Conservation (phyloP, 2,888 invertebrate genomes). For the Bugulina stolonifera region DNA sequence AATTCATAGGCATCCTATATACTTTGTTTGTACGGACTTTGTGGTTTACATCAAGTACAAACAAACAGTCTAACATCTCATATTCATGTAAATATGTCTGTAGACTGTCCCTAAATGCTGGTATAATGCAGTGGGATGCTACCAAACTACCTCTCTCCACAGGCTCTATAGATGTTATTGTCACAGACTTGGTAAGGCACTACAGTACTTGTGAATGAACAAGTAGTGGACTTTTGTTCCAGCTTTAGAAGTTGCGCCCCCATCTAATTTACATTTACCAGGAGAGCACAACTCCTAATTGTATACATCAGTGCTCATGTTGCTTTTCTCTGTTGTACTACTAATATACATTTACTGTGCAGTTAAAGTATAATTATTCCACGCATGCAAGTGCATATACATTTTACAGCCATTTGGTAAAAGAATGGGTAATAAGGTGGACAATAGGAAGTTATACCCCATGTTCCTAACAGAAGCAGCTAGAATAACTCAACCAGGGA, state of each 20-base stretch:
- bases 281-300: too few species aligned
- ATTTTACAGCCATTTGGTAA: slow-evolving; percentile 62
- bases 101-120: slow-evolving; percentile 40
- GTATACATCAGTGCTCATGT: too few species aligned
- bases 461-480: slow-evolving; percentile 56
- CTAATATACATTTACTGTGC: too few species aligned
- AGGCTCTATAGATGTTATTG: slow-evolving; percentile 57
- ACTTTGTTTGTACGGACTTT: too few species aligned
- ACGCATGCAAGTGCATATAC: too few species aligned
- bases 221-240: not conserved
- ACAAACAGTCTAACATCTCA: too few species aligned
- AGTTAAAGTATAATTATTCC: too few species aligned
- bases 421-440: slow-evolving; percentile 55
- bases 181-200: slow-evolving; percentile 58
- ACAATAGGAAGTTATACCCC: slow-evolving; percentile 58
- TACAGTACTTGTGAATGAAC: not conserved
- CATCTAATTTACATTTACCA: too few species aligned
- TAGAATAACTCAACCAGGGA: slow-evolving; percentile 52
- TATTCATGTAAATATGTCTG: not conserved
- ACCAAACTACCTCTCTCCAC: slow-evolving; percentile 56
- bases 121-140: slow-evolving; percentile 56
- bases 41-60: too few species aligned
- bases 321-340: too few species aligned
- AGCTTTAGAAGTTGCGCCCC: too few species aligned
- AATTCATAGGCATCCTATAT: too few species aligned